Percentiles rank a stretch among this genome's conserved stretches.
phyloP scores from a whole-genome alignment of 1,140 invertebrate species.

The Drosophila aff. region DNA sequence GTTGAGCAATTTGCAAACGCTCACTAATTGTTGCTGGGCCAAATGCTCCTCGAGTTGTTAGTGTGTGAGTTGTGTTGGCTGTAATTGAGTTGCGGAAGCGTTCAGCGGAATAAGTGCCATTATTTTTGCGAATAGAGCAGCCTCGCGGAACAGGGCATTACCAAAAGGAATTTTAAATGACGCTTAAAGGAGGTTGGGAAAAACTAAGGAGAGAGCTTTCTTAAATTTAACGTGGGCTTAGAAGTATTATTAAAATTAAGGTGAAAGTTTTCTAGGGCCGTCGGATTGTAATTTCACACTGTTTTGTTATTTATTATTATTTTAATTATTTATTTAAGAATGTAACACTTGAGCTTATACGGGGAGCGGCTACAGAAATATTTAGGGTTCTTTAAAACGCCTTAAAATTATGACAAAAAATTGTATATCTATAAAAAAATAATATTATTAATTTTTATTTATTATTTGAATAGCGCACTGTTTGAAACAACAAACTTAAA shows the following conservation, averaged over 20 bases:
- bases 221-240: neutral
- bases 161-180: neutral
- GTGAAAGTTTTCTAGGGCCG: neutral
- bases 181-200: neutral
- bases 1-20: conserved; percentile 37
- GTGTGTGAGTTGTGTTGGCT: conserved; percentile 18
- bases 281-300: neutral
- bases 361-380: neutral
- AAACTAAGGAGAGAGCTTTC: neutral
- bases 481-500: too few relatives aligned
- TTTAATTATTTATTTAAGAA: too few relatives aligned
- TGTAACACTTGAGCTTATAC: neutral
- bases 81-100: conserved; percentile 38
- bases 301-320: too few relatives aligned
- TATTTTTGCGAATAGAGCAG: conserved; percentile 17
- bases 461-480: too few relatives aligned
- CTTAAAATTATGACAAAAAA: neutral
- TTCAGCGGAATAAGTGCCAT: conserved; percentile 37
- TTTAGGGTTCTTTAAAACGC: neutral
- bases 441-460: too few relatives aligned
- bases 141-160: neutral
- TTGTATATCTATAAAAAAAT: too few relatives aligned
- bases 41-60: conserved; percentile 16
- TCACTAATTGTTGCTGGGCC: conserved; percentile 52
- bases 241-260: too few relatives aligned